phyloP scores from a whole-genome alignment of 2,888 invertebrate genomes.

The Griposia aprilina region DNA sequence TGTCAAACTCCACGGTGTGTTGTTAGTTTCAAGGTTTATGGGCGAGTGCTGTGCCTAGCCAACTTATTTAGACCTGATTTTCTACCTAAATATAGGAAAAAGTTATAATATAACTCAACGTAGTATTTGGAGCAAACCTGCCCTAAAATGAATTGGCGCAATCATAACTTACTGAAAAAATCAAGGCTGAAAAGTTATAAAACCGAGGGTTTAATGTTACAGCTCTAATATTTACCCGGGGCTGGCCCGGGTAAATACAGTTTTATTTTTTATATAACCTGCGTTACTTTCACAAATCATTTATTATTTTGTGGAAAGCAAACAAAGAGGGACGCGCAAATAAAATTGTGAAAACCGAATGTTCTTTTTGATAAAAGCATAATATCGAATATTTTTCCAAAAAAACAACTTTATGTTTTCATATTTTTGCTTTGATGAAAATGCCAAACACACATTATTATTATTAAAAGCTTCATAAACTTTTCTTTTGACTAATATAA shows the following conservation, averaged over 20 bases:
- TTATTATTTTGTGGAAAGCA: conserved; percentile 17
- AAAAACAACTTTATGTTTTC: conserved; percentile 3
- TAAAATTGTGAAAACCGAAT: conserved; percentile 9
- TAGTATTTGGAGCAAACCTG: conserved; percentile 23
- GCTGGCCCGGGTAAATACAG: conserved; percentile 12
- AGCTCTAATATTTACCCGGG: conserved; percentile 22
- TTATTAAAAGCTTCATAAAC: background rate
- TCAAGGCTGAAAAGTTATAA: conserved; percentile 29
- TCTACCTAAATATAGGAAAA: conserved; percentile 9
- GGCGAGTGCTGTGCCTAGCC: background rate
- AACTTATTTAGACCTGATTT: background rate
- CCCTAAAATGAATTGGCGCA: conserved; percentile 25
- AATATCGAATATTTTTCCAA: background rate
- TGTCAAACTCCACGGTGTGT: background rate
- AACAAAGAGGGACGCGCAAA: conserved; percentile 1
- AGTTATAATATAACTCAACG: conserved; percentile 14
- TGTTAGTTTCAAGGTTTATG: background rate
- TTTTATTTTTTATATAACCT: conserved; percentile 32
- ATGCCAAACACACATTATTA: conserved; percentile 4
- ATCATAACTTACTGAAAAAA: conserved; percentile 36
- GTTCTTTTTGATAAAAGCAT: conserved; percentile 2
- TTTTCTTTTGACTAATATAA: conserved; percentile 15
- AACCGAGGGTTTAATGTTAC: conserved; percentile 20
- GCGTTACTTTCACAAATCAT: conserved; percentile 16
- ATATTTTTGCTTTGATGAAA: conserved; percentile 20